Evolutionary conservation across 2,113 vertebrate genomes (phyloP), one percentile per base, ranked within the genome.

Genomic region (Nesogale talazaci): DNA sequence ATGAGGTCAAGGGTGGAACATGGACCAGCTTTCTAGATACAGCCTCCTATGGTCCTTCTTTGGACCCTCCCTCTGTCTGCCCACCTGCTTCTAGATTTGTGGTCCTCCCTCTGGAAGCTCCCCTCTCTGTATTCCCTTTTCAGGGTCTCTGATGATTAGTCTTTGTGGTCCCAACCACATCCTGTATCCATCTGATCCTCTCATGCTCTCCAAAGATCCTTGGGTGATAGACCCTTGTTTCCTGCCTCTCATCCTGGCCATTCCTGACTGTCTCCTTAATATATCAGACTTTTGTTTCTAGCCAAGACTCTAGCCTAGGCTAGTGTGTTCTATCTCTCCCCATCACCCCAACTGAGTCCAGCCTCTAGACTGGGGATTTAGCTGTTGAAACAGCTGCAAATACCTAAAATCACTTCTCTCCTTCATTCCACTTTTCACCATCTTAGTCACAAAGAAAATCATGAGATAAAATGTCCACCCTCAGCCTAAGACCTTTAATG

Each of bases 341-440:
- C 38, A 80, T 67, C 74, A 79, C 69, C 93, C 75, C 15, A 25
- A 46, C 25, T 8, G 59, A 88, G 76, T 34, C 88, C 80, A 88
- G 80, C 91, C 89, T 84, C 27, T 56, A 63, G 77, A 52, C 92
- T 94, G 77, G 72, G 81, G 89, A 82, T 87, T 95, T 85, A 96
- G 94, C 96, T 94, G 75, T 88, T 65, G 85, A 95, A 85, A 91
- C 94, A 96, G 95, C 96, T 94, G 96, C 95, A 94, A 94, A 93
- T 40, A 88, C 88, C 94, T 91, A 85, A 95, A 96, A 96, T 82
- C 93, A 77, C 23, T 59, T 56, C 89, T 93, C 87, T 79, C 61
- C 4, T 92, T 70, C 86, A 95, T 86, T 75, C 90, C 92, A 88
- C 87, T 93, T 92, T 84, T 93, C 95, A 97, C 93, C 25, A 34